Evolutionary conservation across 2,113 vertebrate species (phyloP).

Genomic region (Hypomesus transpacificus): DNA sequence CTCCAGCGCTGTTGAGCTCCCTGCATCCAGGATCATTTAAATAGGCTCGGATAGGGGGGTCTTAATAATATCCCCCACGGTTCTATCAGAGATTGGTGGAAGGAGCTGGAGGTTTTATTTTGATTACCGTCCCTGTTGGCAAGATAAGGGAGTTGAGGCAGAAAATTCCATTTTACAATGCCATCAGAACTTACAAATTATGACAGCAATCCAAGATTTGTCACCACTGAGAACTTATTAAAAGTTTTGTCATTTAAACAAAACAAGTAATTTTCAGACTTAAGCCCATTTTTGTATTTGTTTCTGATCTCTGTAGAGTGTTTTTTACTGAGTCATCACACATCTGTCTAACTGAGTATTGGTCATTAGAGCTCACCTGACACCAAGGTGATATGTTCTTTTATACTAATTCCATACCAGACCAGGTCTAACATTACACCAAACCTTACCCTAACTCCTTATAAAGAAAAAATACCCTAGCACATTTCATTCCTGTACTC

Average conservation of each 20-base stretch:
- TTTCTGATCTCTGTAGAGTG: slow-evolving; percentile 41
- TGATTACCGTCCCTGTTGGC: slow-evolving; percentile 76
- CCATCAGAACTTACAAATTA: slow-evolving; percentile 66
- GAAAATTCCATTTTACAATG: slow-evolving; percentile 72
- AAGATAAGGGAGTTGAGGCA: slow-evolving; percentile 72
- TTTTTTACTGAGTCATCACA: slow-evolving; percentile 45
- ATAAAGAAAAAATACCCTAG: background rate
- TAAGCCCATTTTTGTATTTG: slow-evolving; percentile 33
- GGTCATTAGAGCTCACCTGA: slow-evolving; percentile 43
- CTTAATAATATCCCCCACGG: slow-evolving; percentile 75
- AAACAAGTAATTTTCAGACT: slow-evolving; percentile 51
- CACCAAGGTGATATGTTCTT: slow-evolving; percentile 38
- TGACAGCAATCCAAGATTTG: slow-evolving; percentile 54
- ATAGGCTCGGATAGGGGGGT: slow-evolving; percentile 62
- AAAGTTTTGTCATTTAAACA: slow-evolving; percentile 66
- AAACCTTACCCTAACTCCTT: background rate
- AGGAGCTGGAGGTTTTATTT: slow-evolving; percentile 68
- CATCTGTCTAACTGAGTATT: slow-evolving; percentile 24
- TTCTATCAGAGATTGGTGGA: slow-evolving; percentile 67
- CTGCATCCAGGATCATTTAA: slow-evolving; percentile 70
- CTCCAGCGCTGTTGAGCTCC: slow-evolving; percentile 62
- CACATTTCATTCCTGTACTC: slow-evolving; percentile 46
- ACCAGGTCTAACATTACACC: background rate
- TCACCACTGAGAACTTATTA: slow-evolving; percentile 68
- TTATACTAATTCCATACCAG: slow-evolving; percentile 5